phyloP scores from a whole-genome alignment of 2,888 invertebrate genomes.

The Tortrix viridana region DNA sequence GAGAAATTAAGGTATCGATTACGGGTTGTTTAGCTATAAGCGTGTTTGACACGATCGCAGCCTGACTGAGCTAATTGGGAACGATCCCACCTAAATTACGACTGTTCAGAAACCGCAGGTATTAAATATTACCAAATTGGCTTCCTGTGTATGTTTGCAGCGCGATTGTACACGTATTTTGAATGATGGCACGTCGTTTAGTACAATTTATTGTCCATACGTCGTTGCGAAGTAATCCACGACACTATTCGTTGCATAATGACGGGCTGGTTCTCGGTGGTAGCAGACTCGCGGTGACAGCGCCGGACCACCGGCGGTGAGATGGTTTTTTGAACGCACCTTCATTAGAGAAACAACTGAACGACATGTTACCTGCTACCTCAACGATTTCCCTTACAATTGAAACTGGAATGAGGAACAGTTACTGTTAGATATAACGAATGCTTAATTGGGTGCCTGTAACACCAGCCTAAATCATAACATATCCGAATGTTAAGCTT shows the following conservation, averaged over 20 bases:
- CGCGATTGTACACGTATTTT: conserved; percentile 8
- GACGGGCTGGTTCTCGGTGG: conserved; percentile 48
- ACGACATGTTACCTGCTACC: conserved; percentile 56
- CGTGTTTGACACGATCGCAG: conserved; percentile 58
- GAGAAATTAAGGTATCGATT: conserved; percentile 59
- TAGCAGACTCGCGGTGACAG: conserved; percentile 52
- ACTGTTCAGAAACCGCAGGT: conserved; percentile 23
- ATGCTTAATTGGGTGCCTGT: conserved; percentile 16
- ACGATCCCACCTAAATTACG: conserved; percentile 31
- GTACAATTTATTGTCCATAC: conserved; percentile 34
- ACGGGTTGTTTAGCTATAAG: conserved; percentile 54
- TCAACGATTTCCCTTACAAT: conserved; percentile 47
- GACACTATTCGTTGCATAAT: conserved; percentile 54
- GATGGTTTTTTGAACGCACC: conserved; percentile 70
- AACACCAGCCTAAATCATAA: conserved; percentile 9
- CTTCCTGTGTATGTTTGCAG: conserved; percentile 21
- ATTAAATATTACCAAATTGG: conserved; percentile 21
- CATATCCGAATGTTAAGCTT: conserved; percentile 23
- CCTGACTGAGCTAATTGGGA: conserved; percentile 22
- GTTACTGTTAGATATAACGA: background rate
- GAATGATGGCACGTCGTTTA: conserved; percentile 25
- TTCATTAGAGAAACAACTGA: conserved; percentile 69
- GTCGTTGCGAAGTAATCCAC: conserved; percentile 50
- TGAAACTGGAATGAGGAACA: conserved; percentile 39
- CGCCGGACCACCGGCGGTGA: conserved; percentile 72